Conservation (phyloP, 2,888 invertebrate species). For the Hipparchia semele region DNA sequence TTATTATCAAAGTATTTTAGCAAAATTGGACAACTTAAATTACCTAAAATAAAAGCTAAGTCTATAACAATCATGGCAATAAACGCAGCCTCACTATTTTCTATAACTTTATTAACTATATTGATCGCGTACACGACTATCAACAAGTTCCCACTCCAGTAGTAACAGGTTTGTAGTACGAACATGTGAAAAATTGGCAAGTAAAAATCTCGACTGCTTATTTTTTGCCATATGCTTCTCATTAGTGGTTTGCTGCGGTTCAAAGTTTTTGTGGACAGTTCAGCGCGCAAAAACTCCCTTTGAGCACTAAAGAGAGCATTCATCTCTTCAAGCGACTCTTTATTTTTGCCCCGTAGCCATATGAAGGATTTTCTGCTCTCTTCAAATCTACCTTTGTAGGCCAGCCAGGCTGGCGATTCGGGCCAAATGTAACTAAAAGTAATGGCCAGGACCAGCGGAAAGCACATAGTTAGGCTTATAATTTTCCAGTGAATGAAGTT, state of each 20-base stretch:
- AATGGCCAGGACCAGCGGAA: conserved; percentile 36
- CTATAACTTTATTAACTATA: conserved; percentile 31
- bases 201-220: conserved; percentile 33
- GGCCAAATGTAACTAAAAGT: conserved; percentile 39
- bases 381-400: conserved; percentile 41
- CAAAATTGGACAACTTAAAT: conserved; percentile 22
- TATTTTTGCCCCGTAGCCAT: conserved; percentile 38
- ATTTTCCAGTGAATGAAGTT: conserved; percentile 41
- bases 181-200: conserved; percentile 35
- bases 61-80: conserved; percentile 35
- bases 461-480: conserved; percentile 36
- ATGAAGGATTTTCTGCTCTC: conserved; percentile 41
- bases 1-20: conserved; percentile 35
- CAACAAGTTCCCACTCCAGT: conserved; percentile 35
- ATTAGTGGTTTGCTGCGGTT: conserved; percentile 26
- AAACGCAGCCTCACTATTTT: conserved; percentile 32
- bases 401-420: conserved; percentile 46
- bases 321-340: conserved; percentile 38
- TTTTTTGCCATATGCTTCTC: conserved; percentile 27
- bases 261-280: conserved; percentile 27
- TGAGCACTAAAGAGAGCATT: conserved; percentile 39
- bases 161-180: conserved; percentile 31
- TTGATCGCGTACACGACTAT: conserved; percentile 34
- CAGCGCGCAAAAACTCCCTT: conserved; percentile 32
- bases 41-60: conserved; percentile 30